Evolutionary conservation across 2,797 vertebrate genomes (phyloP), one percentile per base, ranked within the genome.

Genomic region (Sternarchorhynchus goeldii): DNA sequence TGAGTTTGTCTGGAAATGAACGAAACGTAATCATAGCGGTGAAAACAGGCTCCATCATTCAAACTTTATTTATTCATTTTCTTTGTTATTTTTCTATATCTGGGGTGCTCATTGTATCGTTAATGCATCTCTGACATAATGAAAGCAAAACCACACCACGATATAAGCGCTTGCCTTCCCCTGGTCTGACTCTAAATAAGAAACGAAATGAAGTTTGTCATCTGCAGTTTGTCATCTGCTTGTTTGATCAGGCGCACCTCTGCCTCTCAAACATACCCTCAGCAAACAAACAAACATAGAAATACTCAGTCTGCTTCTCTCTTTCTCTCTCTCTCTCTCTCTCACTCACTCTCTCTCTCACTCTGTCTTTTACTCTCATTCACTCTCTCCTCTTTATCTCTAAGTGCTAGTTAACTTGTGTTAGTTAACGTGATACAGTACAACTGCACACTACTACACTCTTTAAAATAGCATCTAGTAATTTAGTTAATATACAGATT

Each of bases 401-500:
- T 25, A 25, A 25, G 25, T 25, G 25, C 25, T 25, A 25, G 25
- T 25, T 25, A 25, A 25, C 25, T 25, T 25, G 45, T 50, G 14
- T 3, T 2, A 0, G 31, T 34, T 41, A 55, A 20, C 20, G 50
- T 21, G n/a, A 58, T 17, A 34, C 45, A 36, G 53, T 57, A 10
- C 66, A 56, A 32, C 41, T 71, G 64, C 29, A 16, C n/a, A 34
- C 10, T 77, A 41, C 76, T 58, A 25, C 55, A 1, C 39, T 67
- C 18, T 55, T 53, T 29, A 58, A 18, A 64, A 4, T 5, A 6
- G 57, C 66, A 70, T 29, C 45, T 70, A 72, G 76, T 50, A 82
- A 32, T 5, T 53, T 29, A 69, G 81, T 84, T 84, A 79, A 89
- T 85, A 87, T 82, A 83, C 76, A n/a, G 55, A 81, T 83, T 76